phyloP scores from a whole-genome alignment of 2,888 invertebrate genomes.

The Drosophila borborema region DNA sequence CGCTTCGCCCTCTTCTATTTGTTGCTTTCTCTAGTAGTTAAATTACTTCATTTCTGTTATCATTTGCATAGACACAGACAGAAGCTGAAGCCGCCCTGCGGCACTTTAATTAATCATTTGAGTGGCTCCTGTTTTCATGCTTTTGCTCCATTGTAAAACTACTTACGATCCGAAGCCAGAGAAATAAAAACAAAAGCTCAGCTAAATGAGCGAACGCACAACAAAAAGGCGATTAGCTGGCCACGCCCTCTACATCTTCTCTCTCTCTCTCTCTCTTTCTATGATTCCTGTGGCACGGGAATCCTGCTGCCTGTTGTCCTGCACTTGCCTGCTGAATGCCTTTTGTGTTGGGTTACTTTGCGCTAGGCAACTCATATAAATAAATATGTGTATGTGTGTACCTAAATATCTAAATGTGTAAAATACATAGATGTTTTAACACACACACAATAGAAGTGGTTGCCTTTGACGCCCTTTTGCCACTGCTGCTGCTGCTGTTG shows the following conservation, averaged over 20 bases:
- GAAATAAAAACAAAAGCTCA: slow-evolving; percentile 38
- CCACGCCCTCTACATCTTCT: slow-evolving; percentile 50
- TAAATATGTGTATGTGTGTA: slow-evolving; percentile 40
- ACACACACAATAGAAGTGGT: slow-evolving; percentile 31
- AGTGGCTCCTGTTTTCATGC: slow-evolving; percentile 49
- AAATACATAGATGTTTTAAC: slow-evolving; percentile 58
- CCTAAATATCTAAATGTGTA: slow-evolving; percentile 59
- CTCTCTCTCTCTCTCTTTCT: neutral
- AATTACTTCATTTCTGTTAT: slow-evolving; percentile 73
- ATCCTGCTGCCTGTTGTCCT: slow-evolving; percentile 15
- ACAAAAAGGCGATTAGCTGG: slow-evolving; percentile 75
- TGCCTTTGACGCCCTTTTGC: slow-evolving; percentile 52
- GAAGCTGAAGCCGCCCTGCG: slow-evolving; percentile 58
- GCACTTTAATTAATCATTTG: slow-evolving; percentile 77
- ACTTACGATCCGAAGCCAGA: slow-evolving; percentile 50
- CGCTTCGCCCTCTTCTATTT: neutral
- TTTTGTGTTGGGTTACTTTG: slow-evolving; percentile 60
- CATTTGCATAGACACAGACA: slow-evolving; percentile 71
- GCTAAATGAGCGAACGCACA: slow-evolving; percentile 40
- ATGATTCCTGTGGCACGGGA: slow-evolving; percentile 2
- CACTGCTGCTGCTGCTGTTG: neutral
- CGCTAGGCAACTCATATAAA: slow-evolving; percentile 49
- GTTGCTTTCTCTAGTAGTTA: slow-evolving; percentile 15
- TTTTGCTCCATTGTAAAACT: slow-evolving; percentile 56
- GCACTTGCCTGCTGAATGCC: slow-evolving; percentile 32